phyloP scores from a whole-genome alignment of 1,140 invertebrate genomes.

The Telenomus remus region DNA sequence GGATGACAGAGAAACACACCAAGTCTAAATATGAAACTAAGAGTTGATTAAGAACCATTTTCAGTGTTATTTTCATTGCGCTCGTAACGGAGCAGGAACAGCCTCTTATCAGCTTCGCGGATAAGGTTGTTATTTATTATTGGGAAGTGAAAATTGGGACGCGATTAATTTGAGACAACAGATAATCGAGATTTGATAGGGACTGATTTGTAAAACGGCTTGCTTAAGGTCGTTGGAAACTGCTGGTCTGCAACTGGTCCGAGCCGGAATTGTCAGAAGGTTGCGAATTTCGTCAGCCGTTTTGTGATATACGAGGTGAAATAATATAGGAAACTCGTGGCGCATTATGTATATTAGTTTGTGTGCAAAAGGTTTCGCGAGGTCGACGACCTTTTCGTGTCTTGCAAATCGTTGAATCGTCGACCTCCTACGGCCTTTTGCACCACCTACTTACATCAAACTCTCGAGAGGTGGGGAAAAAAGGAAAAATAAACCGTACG shows the following conservation, averaged over 20 bases:
- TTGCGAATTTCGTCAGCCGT: not conserved
- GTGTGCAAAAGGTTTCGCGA: constrained; percentile 29
- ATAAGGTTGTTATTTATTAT: constrained; percentile 8
- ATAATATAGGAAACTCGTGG: not conserved
- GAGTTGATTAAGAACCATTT: no score
- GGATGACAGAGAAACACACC: no score
- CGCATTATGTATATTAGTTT: constrained; percentile 17
- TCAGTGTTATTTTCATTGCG: no score
- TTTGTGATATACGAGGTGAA: not conserved
- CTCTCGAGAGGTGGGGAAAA: constrained; percentile 21
- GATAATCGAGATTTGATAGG: not conserved
- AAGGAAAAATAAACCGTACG: constrained; percentile 26
- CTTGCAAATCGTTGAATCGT: constrained; percentile 46
- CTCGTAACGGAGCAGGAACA: not conserved
- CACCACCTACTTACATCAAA: constrained; percentile 43
- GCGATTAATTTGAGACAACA: no score
- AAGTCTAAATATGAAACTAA: no score
- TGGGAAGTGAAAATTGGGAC: constrained; percentile 11
- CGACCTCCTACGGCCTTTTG: constrained; percentile 53
- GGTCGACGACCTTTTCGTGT: constrained; percentile 42
- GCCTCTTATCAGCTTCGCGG: not conserved
- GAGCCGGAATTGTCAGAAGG: no score
- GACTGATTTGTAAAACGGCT: no score
- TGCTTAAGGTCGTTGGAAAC: no score
- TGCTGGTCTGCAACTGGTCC: no score